A percentile compares a stretch with the other conserved stretches of the same genome.
phyloP scores from a whole-genome alignment of 1,140 invertebrate genomes.

The Pseudachorutes palmiensis region DNA sequence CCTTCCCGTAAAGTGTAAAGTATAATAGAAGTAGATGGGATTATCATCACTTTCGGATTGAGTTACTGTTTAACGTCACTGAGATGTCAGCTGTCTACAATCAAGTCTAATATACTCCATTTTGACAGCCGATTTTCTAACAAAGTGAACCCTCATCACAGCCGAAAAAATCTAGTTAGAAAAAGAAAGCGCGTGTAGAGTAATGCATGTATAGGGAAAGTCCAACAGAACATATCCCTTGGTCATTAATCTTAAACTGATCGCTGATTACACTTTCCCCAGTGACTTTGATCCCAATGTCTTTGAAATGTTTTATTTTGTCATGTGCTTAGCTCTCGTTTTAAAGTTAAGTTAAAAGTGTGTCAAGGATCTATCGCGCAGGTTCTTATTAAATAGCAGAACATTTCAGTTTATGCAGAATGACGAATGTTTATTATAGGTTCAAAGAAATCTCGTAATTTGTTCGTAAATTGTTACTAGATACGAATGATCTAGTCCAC shows the following conservation, averaged over 20 bases:
- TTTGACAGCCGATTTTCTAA: not conserved
- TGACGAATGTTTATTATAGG: no score
- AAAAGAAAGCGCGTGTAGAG: conserved; percentile 3
- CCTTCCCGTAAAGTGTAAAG: not conserved
- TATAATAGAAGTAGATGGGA: not conserved
- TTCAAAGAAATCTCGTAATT: no score
- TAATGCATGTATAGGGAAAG: no score
- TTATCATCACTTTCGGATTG: conserved; percentile 7
- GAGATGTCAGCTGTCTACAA: not conserved
- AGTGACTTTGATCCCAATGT: not conserved
- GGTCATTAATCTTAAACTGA: not conserved
- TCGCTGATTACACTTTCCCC: not conserved
- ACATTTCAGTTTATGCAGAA: no score
- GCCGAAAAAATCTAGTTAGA: not conserved
- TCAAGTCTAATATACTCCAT: not conserved
- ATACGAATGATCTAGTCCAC: no score
- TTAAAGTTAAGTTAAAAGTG: no score
- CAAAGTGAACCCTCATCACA: no score
- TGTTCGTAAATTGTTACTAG: no score
- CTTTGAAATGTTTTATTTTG: not conserved
- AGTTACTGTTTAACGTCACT: conserved; percentile 10
- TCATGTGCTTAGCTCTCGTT: no score
- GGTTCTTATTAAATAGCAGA: no score
- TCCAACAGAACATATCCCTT: not conserved
- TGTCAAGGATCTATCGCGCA: no score